These are phyloP conservation scores for Xenopus tropicalis DNA, from an alignment of 2,113 vertebrate genomes.

Conservation along the genomic window DNA sequence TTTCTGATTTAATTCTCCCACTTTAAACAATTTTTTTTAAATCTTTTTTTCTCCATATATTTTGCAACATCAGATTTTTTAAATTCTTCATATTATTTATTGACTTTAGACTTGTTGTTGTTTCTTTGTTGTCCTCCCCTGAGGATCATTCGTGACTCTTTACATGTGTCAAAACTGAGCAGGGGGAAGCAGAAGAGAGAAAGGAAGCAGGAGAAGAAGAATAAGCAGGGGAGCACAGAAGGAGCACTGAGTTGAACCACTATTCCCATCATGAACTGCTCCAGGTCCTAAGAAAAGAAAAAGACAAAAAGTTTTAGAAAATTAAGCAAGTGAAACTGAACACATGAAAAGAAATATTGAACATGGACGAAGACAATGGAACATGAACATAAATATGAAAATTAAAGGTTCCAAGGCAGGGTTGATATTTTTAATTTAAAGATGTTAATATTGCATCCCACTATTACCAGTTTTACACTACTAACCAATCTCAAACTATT, in stretches of 20 bases:
- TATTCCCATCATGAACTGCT: conserved; percentile 40
- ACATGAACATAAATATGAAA: too few species aligned
- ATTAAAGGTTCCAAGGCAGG: too few species aligned
- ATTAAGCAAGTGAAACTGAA: not conserved
- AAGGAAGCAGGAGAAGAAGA: conserved; percentile 22
- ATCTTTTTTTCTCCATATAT: conserved; percentile 31
- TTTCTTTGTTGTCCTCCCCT: conserved; percentile 32
- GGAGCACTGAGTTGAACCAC: conserved; percentile 29
- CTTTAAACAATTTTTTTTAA: conserved; percentile 19
- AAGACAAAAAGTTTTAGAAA: conserved; percentile 3
- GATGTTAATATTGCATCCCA: too few species aligned
- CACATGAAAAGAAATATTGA: not conserved
- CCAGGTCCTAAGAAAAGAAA: conserved; percentile 36
- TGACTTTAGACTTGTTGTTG: conserved; percentile 31
- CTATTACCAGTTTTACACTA: too few species aligned
- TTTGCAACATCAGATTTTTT: conserved; percentile 37
- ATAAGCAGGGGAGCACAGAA: conserved; percentile 33
- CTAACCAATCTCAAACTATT: not conserved
- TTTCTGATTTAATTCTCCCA: not conserved
- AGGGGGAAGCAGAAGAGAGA: conserved; percentile 38
- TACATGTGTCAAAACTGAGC: conserved; percentile 35
- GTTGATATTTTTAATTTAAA: too few species aligned
- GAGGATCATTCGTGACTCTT: conserved; percentile 9
- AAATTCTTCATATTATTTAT: conserved; percentile 36
- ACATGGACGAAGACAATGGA: not conserved